phyloP scores from a whole-genome alignment of 1,140 invertebrate genomes.

The Drosophila sechellia region DNA sequence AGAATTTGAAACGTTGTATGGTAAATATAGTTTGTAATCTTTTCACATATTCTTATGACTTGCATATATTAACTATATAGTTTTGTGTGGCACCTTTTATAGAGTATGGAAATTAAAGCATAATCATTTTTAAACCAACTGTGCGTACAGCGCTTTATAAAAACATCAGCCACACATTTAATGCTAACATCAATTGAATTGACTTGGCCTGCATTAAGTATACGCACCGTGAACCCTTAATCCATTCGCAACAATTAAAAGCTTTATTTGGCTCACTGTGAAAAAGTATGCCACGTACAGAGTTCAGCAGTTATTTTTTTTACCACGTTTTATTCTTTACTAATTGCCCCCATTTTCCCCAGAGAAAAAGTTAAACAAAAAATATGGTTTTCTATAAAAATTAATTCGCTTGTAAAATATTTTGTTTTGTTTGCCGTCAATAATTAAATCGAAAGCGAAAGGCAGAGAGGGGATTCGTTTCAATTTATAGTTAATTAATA shows the following conservation, averaged over 20 bases:
- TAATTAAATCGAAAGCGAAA: constrained; percentile 66
- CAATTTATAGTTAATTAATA: constrained; percentile 67
- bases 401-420: constrained; percentile 59
- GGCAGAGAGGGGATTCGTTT: constrained; percentile 27
- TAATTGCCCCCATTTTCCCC: constrained; percentile 60
- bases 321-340: constrained; percentile 51
- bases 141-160: constrained; percentile 1
- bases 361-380: constrained; percentile 10
- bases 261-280: constrained; percentile 51
- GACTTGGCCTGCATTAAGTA: constrained; percentile 57
- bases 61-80: no score
- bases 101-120: not conserved
- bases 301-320: constrained; percentile 8
- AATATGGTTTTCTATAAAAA: constrained; percentile 59
- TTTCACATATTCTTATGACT: no score
- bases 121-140: not conserved
- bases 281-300: constrained; percentile 20
- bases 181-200: constrained; percentile 10
- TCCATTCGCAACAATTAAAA: constrained; percentile 77
- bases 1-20: not conserved
- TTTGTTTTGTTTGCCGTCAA: constrained; percentile 51
- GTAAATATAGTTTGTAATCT: not conserved
- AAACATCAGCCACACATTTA: constrained; percentile 21
- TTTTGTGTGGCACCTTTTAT: not conserved
- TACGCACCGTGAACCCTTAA: constrained; percentile 71